These are phyloP conservation scores for Metellina segmentata DNA, from an alignment of 2,888 invertebrate genomes.

Conservation along the genomic window DNA sequence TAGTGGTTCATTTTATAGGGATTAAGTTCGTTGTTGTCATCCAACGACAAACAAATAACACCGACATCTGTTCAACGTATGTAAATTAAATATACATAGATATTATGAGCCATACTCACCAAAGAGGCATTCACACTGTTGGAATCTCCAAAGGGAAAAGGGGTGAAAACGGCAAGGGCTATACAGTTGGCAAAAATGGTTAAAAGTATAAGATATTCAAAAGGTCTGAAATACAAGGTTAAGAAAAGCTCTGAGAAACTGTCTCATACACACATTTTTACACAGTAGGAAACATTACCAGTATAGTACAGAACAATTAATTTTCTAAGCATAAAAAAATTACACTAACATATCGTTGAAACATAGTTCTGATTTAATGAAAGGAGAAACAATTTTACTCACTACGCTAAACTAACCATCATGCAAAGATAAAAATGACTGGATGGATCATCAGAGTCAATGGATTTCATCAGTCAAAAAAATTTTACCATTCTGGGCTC, in stretches of 20 bases:
- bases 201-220: slow-evolving; percentile 98
- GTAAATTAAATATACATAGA: too few species aligned
- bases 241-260: slow-evolving; percentile 16
- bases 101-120: slow-evolving; percentile 85
- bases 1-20: too few species aligned
- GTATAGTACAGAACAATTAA: neutral
- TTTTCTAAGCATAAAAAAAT: neutral
- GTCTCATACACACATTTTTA: neutral
- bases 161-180: slow-evolving; percentile 98
- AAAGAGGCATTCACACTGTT: slow-evolving; percentile 96
- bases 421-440: neutral
- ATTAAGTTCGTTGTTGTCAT: too few species aligned
- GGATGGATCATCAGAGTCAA: too few species aligned
- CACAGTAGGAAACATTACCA: neutral
- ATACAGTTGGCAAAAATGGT: slow-evolving; percentile 99
- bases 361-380: neutral
- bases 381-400: neutral
- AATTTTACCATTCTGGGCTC: too few species aligned
- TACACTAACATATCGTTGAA: neutral
- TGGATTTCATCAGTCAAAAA: too few species aligned
- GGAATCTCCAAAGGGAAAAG: slow-evolving; percentile 97
- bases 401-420: neutral
- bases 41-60: too few species aligned
- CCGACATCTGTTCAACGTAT: too few species aligned
- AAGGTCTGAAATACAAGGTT: slow-evolving; percentile 87